Percentiles rank a stretch among this genome's conserved stretches.
Evolutionary conservation across 1,140 invertebrate species (phyloP).

Genomic region (Hyphantria cunea): DNA sequence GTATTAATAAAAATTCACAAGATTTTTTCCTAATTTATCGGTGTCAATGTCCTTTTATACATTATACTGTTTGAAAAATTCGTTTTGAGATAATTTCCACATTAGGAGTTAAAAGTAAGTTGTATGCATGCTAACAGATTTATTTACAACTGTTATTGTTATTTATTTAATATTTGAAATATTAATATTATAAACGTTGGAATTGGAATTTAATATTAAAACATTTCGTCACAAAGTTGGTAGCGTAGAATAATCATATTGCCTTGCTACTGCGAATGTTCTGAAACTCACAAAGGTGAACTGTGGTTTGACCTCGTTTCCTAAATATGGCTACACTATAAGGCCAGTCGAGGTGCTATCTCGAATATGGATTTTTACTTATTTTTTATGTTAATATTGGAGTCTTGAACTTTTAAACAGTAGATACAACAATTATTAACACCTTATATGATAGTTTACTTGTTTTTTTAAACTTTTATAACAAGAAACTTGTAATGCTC

Average conservation of each 20-base stretch:
- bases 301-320: constrained; percentile 65
- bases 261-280: constrained; percentile 47
- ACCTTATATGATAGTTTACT: no score
- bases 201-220: no score
- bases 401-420: constrained; percentile 11
- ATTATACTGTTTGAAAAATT: no score
- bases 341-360: constrained; percentile 41
- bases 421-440: background rate
- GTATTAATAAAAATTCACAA: constrained; percentile 6
- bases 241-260: constrained; percentile 62
- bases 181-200: no score
- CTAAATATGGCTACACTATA: constrained; percentile 72
- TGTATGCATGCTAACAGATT: no score
- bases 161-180: no score
- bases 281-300: constrained; percentile 58
- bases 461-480: no score
- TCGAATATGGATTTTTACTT: constrained; percentile 3
- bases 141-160: no score
- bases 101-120: no score
- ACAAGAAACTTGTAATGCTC: no score
- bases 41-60: background rate
- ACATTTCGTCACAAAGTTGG: constrained; percentile 40
- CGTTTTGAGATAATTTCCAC: no score
- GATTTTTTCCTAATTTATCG: constrained; percentile 4
- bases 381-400: constrained; percentile 12